Base-by-base conservation (phyloP, 2,797 vertebrate genomes). In the Cephalopachus bancanus region DNA sequence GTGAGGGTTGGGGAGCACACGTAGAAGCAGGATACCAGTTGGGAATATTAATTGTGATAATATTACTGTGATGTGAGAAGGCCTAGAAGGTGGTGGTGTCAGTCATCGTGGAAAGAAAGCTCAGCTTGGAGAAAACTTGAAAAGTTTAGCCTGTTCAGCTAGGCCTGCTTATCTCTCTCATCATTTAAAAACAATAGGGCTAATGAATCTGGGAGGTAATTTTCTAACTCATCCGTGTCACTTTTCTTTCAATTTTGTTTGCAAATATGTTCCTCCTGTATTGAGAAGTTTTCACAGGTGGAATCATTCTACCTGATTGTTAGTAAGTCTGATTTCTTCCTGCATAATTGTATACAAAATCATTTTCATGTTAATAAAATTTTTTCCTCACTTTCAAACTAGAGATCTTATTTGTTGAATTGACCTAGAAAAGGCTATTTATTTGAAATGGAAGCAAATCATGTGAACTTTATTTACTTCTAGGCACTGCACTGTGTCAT, bases 401-500 rank as follows among this genome's bases (percentile, higher is more conserved):
- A 8, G n/a, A 60, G 7, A 84, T 17, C 7, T 53, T 69, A 53
- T 44, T 76, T 72, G 33, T 60, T 51, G 8, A 51, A 74, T 51
- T 87, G 80, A 69, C 89, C 72, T 65, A 53, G 65, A 76, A 95
- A 91, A 79, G 10, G 51, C 11, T 72, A 51, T 69, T 83, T 62
- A 71, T 84, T 88, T 89, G 60, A 93, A 96, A 76, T 62, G 55
- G 80, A 92, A 84, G 57, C 30, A 53, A 59, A 69, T 15, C 33
- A 30, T 49, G 20, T 80, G 75, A 93, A 83, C 30, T 90, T 91
- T 72, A 55, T 95, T 97, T 92, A 83, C 72, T 57, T 83, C n/a
- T 75, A 51, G 62, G 72, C 15, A 22, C 49, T 37, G 53, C 7
- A 64, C 53, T 53, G 79, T 90, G 72, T 69, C 89, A 69, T 55